Conservation (phyloP, 2,888 invertebrate species). For the Tipula unca region DNA sequence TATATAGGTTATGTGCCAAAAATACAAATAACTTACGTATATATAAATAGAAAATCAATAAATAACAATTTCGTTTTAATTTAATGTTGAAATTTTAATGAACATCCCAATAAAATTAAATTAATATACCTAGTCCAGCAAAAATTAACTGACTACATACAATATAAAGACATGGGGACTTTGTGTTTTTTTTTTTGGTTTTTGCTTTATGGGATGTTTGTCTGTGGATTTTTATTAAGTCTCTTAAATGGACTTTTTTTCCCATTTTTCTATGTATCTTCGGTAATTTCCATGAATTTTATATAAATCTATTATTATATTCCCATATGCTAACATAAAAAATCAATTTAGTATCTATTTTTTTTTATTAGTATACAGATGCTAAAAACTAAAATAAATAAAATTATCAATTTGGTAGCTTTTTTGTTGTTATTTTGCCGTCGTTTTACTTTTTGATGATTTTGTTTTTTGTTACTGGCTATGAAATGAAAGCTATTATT, state of each 20-base stretch:
- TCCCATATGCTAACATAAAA: not conserved
- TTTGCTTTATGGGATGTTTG: not conserved
- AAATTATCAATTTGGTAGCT: not conserved
- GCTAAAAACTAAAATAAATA: conserved; percentile 1
- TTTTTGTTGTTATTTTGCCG: not conserved
- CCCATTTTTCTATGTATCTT: not conserved
- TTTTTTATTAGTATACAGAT: not conserved
- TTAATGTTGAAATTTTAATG: not conserved
- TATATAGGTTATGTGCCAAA: too few relatives aligned
- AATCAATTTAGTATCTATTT: not conserved
- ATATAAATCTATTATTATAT: not conserved
- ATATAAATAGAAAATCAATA: not conserved
- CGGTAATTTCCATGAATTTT: not conserved
- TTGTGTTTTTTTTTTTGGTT: too few relatives aligned
- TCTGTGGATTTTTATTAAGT: not conserved
- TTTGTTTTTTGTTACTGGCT: too few relatives aligned
- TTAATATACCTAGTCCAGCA: not conserved
- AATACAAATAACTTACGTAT: too few relatives aligned
- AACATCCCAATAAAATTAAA: not conserved
- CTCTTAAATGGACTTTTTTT: not conserved
- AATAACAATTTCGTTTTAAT: not conserved
- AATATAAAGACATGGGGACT: not conserved
- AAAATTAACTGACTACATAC: not conserved
- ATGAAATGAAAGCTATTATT: too few relatives aligned
- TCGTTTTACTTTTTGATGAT: too few relatives aligned